These are phyloP conservation scores for Brevipalpus yothersi DNA, from an alignment of 1,140 invertebrate genomes.

Conservation along the genomic window DNA sequence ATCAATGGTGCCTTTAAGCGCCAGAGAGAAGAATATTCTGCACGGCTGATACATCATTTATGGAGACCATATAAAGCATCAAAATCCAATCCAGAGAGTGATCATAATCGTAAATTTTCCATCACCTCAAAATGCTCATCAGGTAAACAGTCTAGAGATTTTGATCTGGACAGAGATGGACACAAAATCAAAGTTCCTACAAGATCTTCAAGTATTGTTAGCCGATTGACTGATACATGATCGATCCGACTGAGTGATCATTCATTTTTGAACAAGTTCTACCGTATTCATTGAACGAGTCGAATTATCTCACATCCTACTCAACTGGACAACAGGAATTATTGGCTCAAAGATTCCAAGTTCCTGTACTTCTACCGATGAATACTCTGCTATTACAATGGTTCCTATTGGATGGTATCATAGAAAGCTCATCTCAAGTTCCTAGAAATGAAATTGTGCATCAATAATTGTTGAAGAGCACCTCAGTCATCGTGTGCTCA, in stretches of 20 bases:
- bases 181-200: conserved; percentile 68
- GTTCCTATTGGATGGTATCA: too few relatives aligned
- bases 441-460: too few relatives aligned
- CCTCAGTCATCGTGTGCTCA: too few relatives aligned
- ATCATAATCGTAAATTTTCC: conserved; percentile 20
- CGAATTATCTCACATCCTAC: too few relatives aligned
- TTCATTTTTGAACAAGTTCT: neutral
- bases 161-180: conserved; percentile 54
- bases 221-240: conserved; percentile 53
- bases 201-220: conserved; percentile 50
- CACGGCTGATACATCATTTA: conserved; percentile 72
- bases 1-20: conserved; percentile 78
- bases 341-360: neutral
- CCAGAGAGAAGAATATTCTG: conserved; percentile 84
- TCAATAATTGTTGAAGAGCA: too few relatives aligned
- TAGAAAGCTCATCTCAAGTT: too few relatives aligned
- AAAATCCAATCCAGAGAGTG: conserved; percentile 14
- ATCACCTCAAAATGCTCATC: conserved; percentile 31
- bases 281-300: too few relatives aligned
- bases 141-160: neutral
- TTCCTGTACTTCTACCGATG: neutral
- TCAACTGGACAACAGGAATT: neutral
- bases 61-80: conserved; percentile 29
- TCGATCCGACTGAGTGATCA: neutral
- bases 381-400: too few relatives aligned